Percentiles rank a stretch among this genome's conserved stretches.
Evolutionary conservation across 2,797 vertebrate genomes (phyloP).

Genomic region (Urocyon cinereoargenteus): DNA sequence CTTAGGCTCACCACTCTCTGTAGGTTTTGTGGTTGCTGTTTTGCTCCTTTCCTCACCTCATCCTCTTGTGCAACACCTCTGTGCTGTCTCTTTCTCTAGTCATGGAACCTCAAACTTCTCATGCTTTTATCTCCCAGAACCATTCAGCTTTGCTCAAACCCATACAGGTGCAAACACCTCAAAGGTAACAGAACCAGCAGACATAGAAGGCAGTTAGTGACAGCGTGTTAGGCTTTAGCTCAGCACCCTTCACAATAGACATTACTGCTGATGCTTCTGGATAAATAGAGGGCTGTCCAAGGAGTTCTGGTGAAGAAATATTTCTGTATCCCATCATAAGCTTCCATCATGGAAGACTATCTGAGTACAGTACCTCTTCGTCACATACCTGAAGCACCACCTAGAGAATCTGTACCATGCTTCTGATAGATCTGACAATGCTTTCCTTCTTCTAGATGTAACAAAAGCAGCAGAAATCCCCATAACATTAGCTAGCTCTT

Average conservation of each 20-base stretch:
- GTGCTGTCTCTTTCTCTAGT: background rate
- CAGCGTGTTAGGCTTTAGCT: fast-evolving
- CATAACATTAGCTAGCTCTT: background rate
- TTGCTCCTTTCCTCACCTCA: background rate
- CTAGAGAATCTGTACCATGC: fast-evolving
- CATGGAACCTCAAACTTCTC: background rate
- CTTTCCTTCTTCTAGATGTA: background rate
- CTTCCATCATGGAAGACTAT: background rate
- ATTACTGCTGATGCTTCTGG: background rate
- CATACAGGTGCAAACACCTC: background rate
- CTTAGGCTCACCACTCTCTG: background rate
- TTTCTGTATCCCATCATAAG: background rate
- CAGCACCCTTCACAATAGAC: background rate
- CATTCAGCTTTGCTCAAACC: background rate
- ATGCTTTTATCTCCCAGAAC: background rate
- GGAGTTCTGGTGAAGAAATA: background rate
- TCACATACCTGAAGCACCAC: background rate
- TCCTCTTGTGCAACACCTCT: fast-evolving
- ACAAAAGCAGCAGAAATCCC: fast-evolving
- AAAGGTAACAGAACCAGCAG: background rate
- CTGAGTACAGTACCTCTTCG: fast-evolving
- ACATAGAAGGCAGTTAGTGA: background rate
- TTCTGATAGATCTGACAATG: background rate
- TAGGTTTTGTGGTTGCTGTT: background rate
- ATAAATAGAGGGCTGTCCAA: background rate